Evolutionary conservation across 2,888 invertebrate species (phyloP), one percentile per base, ranked within the genome.

Genomic region (Pammene aurita): DNA sequence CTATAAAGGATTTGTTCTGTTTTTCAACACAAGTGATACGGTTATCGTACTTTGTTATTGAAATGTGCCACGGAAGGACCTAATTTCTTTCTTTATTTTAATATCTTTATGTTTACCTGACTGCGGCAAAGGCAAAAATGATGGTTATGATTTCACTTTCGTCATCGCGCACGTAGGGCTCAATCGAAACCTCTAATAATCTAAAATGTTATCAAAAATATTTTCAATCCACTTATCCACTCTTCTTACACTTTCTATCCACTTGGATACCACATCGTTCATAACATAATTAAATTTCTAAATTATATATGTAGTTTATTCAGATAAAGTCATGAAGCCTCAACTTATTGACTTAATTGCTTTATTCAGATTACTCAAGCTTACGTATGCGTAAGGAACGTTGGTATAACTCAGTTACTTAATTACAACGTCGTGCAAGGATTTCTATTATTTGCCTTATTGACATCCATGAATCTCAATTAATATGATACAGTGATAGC

Each of bases 1-100:
- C 80, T 84, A 78, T 41, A 50, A 55, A 44, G 41, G 44, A 46
- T 69, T 65, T 69, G 60, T 60, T 69, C 54, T 69, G 35, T 64
- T 63, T 70, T 64, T 55, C 35, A 64, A 60, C 18, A 55, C 48
- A 60, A 50, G 46, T 62, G 70, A 72, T 71, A 71, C 58, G 66
- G 71, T 54, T 61, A 48, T 44, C 26, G 55, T 56, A 55, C 38
- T 41, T 61, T 62, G 61, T 67, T 62, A 46, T 56, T 38, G 41
- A 67, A 67, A 55, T 58, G 58, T 46, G 7, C 13, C 18, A 1
- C 26, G 60, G 16, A 18, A 42, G 14, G 57, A 13, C 11, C 26
- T 1, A 34, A 26, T 52, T 52, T 26, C 52, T 34, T 54, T 34
- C 54, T 54, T 54, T 54, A 54, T 54, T 54, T 35, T 34, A 34